Conservation (phyloP, 2,888 invertebrate species). For the Andrena minutula region DNA sequence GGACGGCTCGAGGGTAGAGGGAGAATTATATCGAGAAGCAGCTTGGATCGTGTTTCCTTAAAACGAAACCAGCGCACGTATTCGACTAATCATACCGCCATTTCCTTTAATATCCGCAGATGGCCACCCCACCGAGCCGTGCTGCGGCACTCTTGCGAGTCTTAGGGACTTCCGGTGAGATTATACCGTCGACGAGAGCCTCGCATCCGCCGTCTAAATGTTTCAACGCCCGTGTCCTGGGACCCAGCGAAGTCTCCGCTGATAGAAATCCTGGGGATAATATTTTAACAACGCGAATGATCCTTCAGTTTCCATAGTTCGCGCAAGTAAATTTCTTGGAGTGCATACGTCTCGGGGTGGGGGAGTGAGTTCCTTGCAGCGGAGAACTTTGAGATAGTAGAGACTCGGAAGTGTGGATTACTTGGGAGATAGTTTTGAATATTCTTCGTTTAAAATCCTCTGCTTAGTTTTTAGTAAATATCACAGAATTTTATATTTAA, state of each 20-base stretch:
- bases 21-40: constrained; percentile 32
- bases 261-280: constrained; percentile 5
- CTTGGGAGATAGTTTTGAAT: no score
- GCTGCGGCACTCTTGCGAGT: constrained; percentile 77
- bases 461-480: no score
- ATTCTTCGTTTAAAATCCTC: no score
- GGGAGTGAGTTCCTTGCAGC: no score
- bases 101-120: constrained; percentile 85
- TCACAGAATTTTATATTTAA: no score
- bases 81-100: constrained; percentile 85
- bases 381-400: no score
- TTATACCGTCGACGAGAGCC: constrained; percentile 78
- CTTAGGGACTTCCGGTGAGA: constrained; percentile 83
- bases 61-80: constrained; percentile 83
- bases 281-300: constrained; percentile 15
- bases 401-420: no score
- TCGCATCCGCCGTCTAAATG: constrained; percentile 80
- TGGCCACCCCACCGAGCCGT: constrained; percentile 74
- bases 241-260: constrained; percentile 20
- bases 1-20: background rate
- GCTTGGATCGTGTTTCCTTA: constrained; percentile 61
- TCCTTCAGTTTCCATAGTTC: background rate
- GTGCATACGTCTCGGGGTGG: background rate
- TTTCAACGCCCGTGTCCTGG: constrained; percentile 68
- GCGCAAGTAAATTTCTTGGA: background rate